Evolutionary conservation across 2,888 invertebrate genomes (phyloP), one percentile per base, ranked within the genome.

Genomic region (Sphecodes monilicornis): DNA sequence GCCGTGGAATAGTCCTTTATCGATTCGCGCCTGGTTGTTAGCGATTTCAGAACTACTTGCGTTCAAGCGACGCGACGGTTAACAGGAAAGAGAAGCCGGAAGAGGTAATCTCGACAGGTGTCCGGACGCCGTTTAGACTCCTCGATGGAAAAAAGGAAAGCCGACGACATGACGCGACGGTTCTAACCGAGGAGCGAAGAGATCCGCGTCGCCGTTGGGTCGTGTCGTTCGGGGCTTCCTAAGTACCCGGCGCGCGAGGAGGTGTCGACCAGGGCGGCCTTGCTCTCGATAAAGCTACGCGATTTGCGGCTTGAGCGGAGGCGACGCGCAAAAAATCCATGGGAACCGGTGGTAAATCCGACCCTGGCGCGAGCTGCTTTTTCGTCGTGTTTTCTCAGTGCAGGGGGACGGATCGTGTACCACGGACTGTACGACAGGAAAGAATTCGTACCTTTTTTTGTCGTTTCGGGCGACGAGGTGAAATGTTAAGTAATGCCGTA

Each of bases 1-100:
- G 84, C 84, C 85, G 79, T 78, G 79, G 46, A 60, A 43, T 36
- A 66, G 79, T 82, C 89, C 80, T 87, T 86, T 90, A 90, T 90
- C 90, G 90, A 90, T 90, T 90, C 82, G 87, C 87, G 85, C 75
- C 80, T 85, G 84, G 75, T 90, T 87, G 89, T 90, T 90, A 90
- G 88, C 90, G 90, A 90, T 86, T 84, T 81, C 80, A 71, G 68
- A 78, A 43, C 68, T 36, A 39, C 29, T 50, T 32, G 75, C 26
- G 29, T n/a, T 66, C 76, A 18, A 46, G 60, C 41, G 54, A 29
- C 26, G 50, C 39, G 54, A 50, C 26, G 29, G 66, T 57, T 43
- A 60, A 29, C 46, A 41, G 50, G n/a, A 11, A 57, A 43, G 22
- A 13, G 29, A 22, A 29, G 26, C 46, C 16, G 18, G 6, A 16